Conservation (phyloP, 2,888 invertebrate species). For the Dryomyza anilis region DNA sequence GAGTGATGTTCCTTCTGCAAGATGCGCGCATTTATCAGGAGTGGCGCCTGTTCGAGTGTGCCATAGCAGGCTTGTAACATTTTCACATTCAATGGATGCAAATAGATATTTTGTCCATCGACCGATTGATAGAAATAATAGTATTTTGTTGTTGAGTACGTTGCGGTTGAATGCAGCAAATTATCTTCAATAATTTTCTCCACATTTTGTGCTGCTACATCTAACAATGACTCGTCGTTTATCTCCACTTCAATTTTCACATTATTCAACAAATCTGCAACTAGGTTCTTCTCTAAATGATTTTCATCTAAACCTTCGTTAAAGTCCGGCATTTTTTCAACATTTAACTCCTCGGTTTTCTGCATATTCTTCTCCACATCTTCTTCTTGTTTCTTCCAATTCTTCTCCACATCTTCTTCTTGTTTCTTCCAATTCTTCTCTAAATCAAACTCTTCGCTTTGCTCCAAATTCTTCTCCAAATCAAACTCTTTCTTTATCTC, state of each 20-base stretch:
- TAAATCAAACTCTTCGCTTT: too few relatives aligned
- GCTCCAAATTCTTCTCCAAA: too few relatives aligned
- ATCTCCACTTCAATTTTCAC: not conserved
- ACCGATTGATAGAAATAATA: slow-evolving; percentile 68
- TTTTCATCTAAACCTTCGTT: too few relatives aligned
- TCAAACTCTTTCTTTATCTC: too few relatives aligned
- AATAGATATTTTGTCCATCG: slow-evolving; percentile 91
- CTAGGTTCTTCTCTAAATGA: too few relatives aligned
- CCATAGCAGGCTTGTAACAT: slow-evolving; percentile 89
- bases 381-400: not conserved
- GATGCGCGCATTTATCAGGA: slow-evolving; percentile 74
- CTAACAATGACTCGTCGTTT: not conserved
- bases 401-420: not conserved
- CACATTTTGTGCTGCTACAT: not conserved
- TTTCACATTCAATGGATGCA: slow-evolving; percentile 88
- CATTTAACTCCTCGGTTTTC: not conserved
- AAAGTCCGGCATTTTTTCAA: not conserved
- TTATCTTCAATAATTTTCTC: not conserved
- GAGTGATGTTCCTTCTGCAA: slow-evolving; percentile 87
- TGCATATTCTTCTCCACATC: not conserved
- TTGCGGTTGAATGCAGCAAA: not conserved
- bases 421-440: not conserved
- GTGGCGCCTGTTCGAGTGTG: slow-evolving; percentile 77
- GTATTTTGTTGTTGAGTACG: slow-evolving; percentile 62
- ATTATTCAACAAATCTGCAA: too few relatives aligned